phyloP scores from a whole-genome alignment of 2,888 invertebrate species.

The Alentia gelatinosa region DNA sequence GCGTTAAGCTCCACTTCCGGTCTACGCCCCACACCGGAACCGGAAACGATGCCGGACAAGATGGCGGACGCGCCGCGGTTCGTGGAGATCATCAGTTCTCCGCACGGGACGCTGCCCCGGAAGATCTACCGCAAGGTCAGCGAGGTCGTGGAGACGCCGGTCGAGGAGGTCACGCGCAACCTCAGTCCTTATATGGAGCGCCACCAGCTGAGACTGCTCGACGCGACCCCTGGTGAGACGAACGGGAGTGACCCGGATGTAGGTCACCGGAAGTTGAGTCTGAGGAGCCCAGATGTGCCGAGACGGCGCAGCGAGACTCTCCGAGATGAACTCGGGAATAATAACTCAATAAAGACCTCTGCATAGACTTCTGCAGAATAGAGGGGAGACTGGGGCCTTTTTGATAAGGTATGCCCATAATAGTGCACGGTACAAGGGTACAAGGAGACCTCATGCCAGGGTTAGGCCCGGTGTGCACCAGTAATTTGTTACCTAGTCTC shows the following conservation, averaged over 20 bases:
- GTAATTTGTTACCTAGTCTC: too few species aligned
- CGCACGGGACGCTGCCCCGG: conserved; percentile 13
- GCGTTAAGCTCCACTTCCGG: neutral
- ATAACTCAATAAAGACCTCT: too few species aligned
- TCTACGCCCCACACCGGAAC: neutral
- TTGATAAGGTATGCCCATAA: too few species aligned
- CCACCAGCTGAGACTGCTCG: conserved; percentile 7
- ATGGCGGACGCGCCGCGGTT: neutral
- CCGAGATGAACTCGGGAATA: too few species aligned
- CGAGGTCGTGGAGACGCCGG: neutral
- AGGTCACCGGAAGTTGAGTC: neutral
- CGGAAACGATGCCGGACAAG: neutral
- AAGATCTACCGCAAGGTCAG: neutral
- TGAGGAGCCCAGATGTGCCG: neutral
- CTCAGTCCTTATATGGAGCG: conserved; percentile 27
- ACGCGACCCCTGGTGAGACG: neutral
- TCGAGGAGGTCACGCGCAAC: conserved; percentile 22
- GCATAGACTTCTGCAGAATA: too few species aligned
- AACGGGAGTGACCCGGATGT: neutral
- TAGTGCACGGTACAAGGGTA: too few species aligned
- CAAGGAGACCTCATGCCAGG: too few species aligned
- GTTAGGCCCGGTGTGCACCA: too few species aligned
- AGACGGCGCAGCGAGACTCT: too few species aligned
- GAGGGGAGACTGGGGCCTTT: too few species aligned
- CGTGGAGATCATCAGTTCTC: neutral